phyloP scores from a whole-genome alignment of 2,113 vertebrate species.

The Anser brachyrhynchus region DNA sequence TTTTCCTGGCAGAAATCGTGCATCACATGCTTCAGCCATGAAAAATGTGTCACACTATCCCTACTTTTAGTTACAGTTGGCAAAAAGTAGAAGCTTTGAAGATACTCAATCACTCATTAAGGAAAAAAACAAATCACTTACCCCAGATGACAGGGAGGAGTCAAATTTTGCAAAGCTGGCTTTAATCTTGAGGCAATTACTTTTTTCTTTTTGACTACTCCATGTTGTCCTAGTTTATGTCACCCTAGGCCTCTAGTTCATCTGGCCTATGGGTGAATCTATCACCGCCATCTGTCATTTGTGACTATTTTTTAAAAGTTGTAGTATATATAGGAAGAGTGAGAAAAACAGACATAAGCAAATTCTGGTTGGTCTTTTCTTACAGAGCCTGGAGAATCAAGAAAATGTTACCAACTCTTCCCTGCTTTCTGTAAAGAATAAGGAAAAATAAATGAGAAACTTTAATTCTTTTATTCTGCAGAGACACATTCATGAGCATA shows the following conservation, averaged over 20 bases:
- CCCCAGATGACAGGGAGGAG: background rate
- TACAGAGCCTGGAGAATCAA: background rate
- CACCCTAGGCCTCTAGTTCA: background rate
- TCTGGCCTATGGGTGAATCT: slow-evolving; percentile 5
- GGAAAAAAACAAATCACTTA: background rate
- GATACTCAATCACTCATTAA: background rate
- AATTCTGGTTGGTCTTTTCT: background rate
- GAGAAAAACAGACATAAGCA: background rate
- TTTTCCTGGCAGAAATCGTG: background rate
- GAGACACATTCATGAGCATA: background rate
- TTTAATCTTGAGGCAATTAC: background rate
- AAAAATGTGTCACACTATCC: background rate
- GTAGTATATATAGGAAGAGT: background rate
- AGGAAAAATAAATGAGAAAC: background rate
- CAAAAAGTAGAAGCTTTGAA: background rate
- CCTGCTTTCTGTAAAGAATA: background rate
- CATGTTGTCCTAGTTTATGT: background rate
- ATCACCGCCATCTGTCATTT: background rate
- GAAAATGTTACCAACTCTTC: background rate
- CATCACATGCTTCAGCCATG: background rate
- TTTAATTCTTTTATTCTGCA: background rate
- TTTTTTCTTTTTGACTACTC: background rate
- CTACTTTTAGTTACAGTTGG: background rate
- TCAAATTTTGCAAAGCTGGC: background rate
- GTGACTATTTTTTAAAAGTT: background rate